Percentiles rank a stretch among this genome's conserved stretches.
These are phyloP conservation scores for Amblyopsis hoosieri DNA, from an alignment of 2,797 vertebrate species.

Conservation along the genomic window DNA sequence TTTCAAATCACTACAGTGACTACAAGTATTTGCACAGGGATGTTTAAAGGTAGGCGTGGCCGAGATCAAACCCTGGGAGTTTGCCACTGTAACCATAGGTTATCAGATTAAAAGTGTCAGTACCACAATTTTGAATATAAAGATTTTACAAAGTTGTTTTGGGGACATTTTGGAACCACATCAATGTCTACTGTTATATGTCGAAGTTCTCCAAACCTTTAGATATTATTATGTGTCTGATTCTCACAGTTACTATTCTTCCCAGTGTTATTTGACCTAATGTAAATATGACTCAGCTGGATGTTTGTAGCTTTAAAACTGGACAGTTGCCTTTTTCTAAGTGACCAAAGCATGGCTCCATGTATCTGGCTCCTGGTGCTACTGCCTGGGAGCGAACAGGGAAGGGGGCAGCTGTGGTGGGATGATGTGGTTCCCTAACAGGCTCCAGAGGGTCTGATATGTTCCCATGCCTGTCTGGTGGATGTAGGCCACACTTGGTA, in stretches of 20 bases:
- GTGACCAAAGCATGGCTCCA: conserved; percentile 69
- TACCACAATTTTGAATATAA: too few species aligned
- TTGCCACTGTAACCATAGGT: too few species aligned
- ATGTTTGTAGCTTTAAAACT: conserved; percentile 64
- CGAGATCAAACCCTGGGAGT: too few species aligned
- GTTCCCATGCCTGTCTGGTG: conserved; percentile 42
- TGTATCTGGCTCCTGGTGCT: conserved; percentile 62
- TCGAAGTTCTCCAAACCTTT: too few species aligned
- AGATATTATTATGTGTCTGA: too few species aligned
- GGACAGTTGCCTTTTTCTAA: conserved; percentile 69
- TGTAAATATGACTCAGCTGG: conserved; percentile 67
- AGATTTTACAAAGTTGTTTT: too few species aligned
- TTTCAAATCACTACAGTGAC: too few species aligned
- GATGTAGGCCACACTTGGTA: conserved; percentile 38
- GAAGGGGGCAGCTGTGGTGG: conserved; percentile 68
- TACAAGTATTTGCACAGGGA: too few species aligned
- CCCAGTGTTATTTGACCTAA: conserved; percentile 55
- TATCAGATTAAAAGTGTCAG: too few species aligned
- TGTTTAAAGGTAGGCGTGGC: too few species aligned
- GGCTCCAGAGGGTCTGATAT: conserved; percentile 74
- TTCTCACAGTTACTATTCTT: conserved; percentile 34
- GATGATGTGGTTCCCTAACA: conserved; percentile 71
- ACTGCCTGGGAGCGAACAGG: conserved; percentile 58
- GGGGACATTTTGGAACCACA: too few species aligned
- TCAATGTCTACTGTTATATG: too few species aligned